Evolutionary conservation across 2,113 vertebrate genomes (phyloP).

Genomic region (Isichthys henryi): DNA sequence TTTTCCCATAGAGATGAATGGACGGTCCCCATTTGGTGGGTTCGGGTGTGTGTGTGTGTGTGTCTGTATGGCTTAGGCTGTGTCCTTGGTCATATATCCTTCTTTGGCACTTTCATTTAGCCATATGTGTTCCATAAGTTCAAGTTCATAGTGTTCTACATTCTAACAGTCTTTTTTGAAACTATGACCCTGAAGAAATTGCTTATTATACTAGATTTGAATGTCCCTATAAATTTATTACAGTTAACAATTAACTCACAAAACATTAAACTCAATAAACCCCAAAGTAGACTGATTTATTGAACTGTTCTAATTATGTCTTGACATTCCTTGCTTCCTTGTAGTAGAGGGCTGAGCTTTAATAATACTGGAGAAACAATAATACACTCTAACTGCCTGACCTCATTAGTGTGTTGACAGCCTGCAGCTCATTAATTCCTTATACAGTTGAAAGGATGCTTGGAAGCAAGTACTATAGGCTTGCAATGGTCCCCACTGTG

Average conservation of each 20-base stretch:
- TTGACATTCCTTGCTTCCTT: neutral
- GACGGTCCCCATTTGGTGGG: neutral
- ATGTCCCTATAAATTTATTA: slow-evolving; percentile 5
- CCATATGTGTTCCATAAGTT: neutral
- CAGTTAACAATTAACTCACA: slow-evolving; percentile 25
- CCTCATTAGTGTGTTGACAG: slow-evolving; percentile 32
- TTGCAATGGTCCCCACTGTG: neutral
- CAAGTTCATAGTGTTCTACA: neutral
- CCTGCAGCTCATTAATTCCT: slow-evolving; percentile 15
- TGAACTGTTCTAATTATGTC: slow-evolving; percentile 29
- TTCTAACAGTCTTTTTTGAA: neutral
- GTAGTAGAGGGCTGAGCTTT: neutral
- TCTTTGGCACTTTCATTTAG: slow-evolving; percentile 4
- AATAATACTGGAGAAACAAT: neutral
- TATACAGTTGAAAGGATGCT: slow-evolving; percentile 21
- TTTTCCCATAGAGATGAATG: neutral
- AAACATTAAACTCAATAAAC: slow-evolving; percentile 33
- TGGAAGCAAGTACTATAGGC: neutral
- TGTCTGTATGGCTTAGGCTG: neutral
- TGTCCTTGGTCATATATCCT: neutral
- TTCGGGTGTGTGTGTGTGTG: neutral
- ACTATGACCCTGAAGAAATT: neutral
- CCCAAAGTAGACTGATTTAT: slow-evolving; percentile 39
- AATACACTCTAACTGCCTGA: slow-evolving; percentile 15
- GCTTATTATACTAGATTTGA: neutral